Conservation (phyloP, 2,888 invertebrate genomes). For the Scelioninae gen. 2 region DNA sequence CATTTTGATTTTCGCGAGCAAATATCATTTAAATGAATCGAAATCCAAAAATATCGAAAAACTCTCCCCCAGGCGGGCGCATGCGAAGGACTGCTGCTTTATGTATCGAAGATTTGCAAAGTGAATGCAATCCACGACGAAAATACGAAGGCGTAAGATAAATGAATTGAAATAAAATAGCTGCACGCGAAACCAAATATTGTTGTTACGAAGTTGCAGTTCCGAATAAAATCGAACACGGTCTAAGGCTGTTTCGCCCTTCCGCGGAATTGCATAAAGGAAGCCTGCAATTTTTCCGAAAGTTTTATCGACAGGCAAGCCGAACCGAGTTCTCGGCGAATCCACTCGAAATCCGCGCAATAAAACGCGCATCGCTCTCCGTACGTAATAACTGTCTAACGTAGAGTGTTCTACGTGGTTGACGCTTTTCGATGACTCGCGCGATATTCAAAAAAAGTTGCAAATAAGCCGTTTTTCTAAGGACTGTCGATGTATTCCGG, state of each 20-base stretch:
- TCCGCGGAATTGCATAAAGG: no score
- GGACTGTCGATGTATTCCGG: conserved; percentile 46
- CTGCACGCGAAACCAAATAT: no score
- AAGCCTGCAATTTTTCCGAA: neutral
- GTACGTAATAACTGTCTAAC: conserved; percentile 22
- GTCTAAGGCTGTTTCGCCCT: no score
- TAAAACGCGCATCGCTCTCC: conserved; percentile 33
- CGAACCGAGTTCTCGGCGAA: conserved; percentile 7
- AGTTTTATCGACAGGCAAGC: conserved; percentile 10
- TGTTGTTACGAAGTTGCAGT: no score
- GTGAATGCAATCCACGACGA: neutral
- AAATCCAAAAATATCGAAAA: neutral
- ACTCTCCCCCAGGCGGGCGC: no score
- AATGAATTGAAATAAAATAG: no score
- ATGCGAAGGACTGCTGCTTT: neutral
- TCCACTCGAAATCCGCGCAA: conserved; percentile 26
- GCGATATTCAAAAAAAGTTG: conserved; percentile 61
- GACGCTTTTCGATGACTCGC: conserved; percentile 60
- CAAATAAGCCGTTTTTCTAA: conserved; percentile 60
- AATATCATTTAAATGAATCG: neutral
- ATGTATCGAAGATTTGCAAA: neutral
- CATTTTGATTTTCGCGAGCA: no score
- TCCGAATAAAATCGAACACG: no score
- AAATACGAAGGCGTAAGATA: no score
- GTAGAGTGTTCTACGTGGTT: conserved; percentile 16